Evolutionary conservation across 2,113 vertebrate species (phyloP).

Genomic region (Pogona vitticeps): DNA sequence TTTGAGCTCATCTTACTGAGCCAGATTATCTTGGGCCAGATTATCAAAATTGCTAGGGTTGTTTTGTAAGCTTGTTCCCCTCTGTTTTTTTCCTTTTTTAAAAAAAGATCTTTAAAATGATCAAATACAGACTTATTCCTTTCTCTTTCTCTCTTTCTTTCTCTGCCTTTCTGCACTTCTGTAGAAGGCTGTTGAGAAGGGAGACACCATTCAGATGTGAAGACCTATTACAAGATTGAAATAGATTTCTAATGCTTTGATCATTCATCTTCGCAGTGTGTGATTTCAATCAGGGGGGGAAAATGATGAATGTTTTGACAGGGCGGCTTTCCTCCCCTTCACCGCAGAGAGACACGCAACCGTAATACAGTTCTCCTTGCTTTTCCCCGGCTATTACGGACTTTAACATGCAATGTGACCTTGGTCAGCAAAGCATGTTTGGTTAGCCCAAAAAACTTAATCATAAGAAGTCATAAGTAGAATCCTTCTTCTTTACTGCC

Average conservation of each 20-base stretch:
- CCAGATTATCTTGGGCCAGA: no score
- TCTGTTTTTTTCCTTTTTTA: conserved; percentile 13
- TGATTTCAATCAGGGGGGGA: conserved; percentile 73
- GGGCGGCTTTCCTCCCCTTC: background rate
- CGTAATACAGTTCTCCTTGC: conserved; percentile 67
- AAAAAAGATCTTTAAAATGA: background rate
- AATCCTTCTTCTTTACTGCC: conserved; percentile 83
- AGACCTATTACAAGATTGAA: conserved; percentile 75
- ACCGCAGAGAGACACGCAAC: conserved; percentile 65
- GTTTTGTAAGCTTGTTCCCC: background rate
- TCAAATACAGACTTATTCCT: conserved; percentile 61
- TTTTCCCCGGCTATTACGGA: conserved; percentile 68
- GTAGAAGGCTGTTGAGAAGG: conserved; percentile 48
- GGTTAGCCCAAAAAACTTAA: conserved; percentile 84
- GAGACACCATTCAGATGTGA: conserved; percentile 69
- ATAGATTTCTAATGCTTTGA: conserved; percentile 73
- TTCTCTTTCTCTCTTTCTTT: background rate
- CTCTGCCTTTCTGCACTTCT: conserved; percentile 48
- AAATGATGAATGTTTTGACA: conserved; percentile 73
- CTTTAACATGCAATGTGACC: conserved; percentile 82
- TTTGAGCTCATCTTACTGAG: background rate
- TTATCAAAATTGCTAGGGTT: background rate
- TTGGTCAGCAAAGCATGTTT: conserved; percentile 82
- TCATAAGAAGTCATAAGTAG: conserved; percentile 83
- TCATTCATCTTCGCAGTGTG: conserved; percentile 74